Percentiles rank a stretch among this genome's conserved stretches.
phyloP scores from a whole-genome alignment of 2,888 invertebrate genomes.

The Machimus atricapillus region DNA sequence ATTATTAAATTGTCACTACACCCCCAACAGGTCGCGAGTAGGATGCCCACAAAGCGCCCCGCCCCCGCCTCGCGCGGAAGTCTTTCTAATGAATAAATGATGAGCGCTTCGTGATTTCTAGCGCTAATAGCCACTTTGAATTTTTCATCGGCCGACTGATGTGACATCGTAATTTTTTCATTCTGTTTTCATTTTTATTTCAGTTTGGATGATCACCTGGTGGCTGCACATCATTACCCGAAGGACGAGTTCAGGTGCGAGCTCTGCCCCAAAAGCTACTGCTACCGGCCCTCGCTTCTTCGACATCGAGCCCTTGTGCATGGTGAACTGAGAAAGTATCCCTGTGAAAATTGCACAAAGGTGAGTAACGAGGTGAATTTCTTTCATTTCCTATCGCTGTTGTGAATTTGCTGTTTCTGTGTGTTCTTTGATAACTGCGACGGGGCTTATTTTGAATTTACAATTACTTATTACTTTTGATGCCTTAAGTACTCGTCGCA shows the following conservation, averaged over 20 bases:
- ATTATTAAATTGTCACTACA: slow-evolving; percentile 42
- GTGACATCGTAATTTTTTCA: slow-evolving; percentile 31
- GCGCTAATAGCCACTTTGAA: slow-evolving; percentile 24
- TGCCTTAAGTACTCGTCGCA: not conserved
- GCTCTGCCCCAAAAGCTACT: slow-evolving; percentile 82
- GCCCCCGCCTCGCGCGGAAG: not conserved
- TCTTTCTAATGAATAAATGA: slow-evolving; percentile 21
- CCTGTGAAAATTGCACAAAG: slow-evolving; percentile 92
- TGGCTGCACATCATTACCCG: slow-evolving; percentile 79
- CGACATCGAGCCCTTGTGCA: slow-evolving; percentile 83
- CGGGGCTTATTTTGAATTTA: not conserved
- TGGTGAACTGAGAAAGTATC: slow-evolving; percentile 84
- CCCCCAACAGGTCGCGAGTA: slow-evolving; percentile 10
- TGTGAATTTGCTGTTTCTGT: not conserved
- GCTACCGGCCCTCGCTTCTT: slow-evolving; percentile 80
- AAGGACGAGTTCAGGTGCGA: slow-evolving; percentile 83
- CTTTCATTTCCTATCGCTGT: slow-evolving; percentile 5
- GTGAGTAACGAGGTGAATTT: slow-evolving; percentile 63
- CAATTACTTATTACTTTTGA: not conserved
- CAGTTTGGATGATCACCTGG: slow-evolving; percentile 85
- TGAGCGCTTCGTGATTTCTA: slow-evolving; percentile 23
- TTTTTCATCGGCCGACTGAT: not conserved
- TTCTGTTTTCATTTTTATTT: slow-evolving; percentile 55
- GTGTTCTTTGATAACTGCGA: not conserved
- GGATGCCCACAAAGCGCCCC: not conserved